Evolutionary conservation across 2,113 vertebrate genomes (phyloP).

Genomic region (Embiotoca jacksoni): DNA sequence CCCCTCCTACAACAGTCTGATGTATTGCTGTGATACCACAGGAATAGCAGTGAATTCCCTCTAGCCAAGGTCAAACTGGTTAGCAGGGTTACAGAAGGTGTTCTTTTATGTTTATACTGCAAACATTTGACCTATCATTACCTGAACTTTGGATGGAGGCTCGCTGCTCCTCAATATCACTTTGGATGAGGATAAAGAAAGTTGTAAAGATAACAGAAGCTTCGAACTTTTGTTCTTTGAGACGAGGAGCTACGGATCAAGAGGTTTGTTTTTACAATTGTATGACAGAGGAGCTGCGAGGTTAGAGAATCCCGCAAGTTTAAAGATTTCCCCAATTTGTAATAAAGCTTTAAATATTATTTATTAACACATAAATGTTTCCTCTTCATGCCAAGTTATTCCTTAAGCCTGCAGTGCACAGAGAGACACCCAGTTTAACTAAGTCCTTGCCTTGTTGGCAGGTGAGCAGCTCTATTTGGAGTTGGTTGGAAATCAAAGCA

Average conservation of each 20-base stretch:
- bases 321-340: not conserved
- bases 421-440: not conserved
- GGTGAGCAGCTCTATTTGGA: not conserved
- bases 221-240: constrained; percentile 24
- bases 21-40: constrained; percentile 25
- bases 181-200: constrained; percentile 50
- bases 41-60: not conserved
- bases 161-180: constrained; percentile 45
- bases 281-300: not conserved
- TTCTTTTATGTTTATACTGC: constrained; percentile 43
- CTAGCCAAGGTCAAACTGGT: constrained; percentile 43
- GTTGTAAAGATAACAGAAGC: constrained; percentile 45
- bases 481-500: not conserved
- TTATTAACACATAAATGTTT: not conserved
- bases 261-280: constrained; percentile 6
- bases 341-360: not conserved
- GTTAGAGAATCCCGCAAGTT: too few species aligned
- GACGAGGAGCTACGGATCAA: constrained; percentile 5
- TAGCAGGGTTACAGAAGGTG: not conserved
- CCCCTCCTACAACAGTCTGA: constrained; percentile 15
- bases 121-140: constrained; percentile 47
- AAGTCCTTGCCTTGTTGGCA: not conserved
- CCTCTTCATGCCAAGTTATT: too few species aligned
- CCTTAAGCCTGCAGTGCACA: too few species aligned
- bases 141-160: constrained; percentile 39